Percentiles rank a stretch among this genome's conserved stretches.
Conservation (phyloP, 1,140 invertebrate species). For the Caerostris extrusa region DNA sequence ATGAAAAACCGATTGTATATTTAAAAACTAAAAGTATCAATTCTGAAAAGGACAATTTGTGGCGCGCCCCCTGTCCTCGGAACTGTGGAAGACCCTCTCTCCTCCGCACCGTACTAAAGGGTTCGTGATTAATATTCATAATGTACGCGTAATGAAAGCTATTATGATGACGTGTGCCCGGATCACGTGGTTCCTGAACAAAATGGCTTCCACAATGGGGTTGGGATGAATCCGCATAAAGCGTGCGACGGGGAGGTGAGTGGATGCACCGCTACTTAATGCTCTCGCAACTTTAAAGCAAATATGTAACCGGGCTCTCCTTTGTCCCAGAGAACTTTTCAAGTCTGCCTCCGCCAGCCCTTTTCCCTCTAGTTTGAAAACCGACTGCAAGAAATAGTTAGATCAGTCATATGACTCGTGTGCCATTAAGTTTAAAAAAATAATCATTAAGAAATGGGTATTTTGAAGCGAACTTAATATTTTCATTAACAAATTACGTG, state of each 20-base stretch:
- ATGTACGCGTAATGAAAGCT: conserved; percentile 78
- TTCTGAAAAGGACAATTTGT: not conserved
- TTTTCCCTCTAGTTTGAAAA: not conserved
- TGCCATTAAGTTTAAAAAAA: no score
- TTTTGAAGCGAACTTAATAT: no score
- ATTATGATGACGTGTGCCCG: conserved; percentile 77
- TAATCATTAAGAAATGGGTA: no score
- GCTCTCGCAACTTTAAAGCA: conserved; percentile 61
- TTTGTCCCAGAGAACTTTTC: not conserved
- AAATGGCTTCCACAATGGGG: conserved; percentile 77
- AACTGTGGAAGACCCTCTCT: conserved; percentile 29
- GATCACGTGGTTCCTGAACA: conserved; percentile 77
- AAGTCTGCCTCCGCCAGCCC: not conserved
- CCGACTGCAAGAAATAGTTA: no score
- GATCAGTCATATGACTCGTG: no score
- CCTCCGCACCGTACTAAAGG: conserved; percentile 65
- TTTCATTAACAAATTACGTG: no score
- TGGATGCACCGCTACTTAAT: conserved; percentile 61
- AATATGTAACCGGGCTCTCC: conserved; percentile 67
- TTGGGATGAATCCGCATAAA: conserved; percentile 73
- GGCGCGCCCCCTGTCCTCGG: conserved; percentile 5
- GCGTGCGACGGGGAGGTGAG: not conserved
- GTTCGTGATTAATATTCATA: conserved; percentile 78
- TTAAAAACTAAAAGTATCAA: no score
- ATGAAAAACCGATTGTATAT: no score